Percentiles rank a stretch among this genome's conserved stretches.
Conservation (phyloP, 2,113 vertebrate species). For the Pluvianellus socialis region DNA sequence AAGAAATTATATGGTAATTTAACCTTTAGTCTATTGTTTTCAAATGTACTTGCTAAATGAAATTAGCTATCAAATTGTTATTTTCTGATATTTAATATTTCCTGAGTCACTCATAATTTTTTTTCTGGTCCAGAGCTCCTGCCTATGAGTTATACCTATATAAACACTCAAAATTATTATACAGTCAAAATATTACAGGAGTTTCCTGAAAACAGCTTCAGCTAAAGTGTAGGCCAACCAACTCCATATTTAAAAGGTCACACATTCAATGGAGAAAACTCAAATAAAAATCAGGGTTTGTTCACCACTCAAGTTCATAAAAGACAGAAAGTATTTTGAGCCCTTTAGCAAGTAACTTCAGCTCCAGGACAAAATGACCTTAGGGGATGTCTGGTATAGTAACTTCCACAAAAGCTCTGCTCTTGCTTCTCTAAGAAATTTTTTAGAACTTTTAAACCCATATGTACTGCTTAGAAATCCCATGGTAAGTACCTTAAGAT, state of each 20-base stretch:
- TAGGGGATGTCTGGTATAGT: background rate
- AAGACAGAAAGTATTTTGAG: background rate
- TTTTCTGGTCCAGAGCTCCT: background rate
- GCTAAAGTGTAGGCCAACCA: background rate
- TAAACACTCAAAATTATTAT: constrained; percentile 11
- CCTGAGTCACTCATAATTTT: background rate
- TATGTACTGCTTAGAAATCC: background rate
- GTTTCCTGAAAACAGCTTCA: background rate
- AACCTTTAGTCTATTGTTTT: constrained; percentile 8
- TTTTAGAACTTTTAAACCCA: background rate
- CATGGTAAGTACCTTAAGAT: background rate
- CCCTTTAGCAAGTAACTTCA: background rate
- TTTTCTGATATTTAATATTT: constrained; percentile 1
- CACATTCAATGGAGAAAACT: background rate
- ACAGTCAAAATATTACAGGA: background rate
- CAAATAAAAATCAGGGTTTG: background rate
- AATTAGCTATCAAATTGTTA: background rate
- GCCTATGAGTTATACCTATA: background rate
- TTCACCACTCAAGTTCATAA: background rate
- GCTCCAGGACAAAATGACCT: background rate
- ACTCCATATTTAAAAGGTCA: constrained; percentile 8
- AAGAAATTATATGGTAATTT: constrained; percentile 4
- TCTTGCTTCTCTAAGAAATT: background rate
- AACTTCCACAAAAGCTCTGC: background rate
- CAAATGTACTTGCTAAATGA: background rate